A percentile compares a stretch with the other conserved stretches of the same genome.
phyloP scores from a whole-genome alignment of 2,113 vertebrate species.

The Rhizomys pruinosus region DNA sequence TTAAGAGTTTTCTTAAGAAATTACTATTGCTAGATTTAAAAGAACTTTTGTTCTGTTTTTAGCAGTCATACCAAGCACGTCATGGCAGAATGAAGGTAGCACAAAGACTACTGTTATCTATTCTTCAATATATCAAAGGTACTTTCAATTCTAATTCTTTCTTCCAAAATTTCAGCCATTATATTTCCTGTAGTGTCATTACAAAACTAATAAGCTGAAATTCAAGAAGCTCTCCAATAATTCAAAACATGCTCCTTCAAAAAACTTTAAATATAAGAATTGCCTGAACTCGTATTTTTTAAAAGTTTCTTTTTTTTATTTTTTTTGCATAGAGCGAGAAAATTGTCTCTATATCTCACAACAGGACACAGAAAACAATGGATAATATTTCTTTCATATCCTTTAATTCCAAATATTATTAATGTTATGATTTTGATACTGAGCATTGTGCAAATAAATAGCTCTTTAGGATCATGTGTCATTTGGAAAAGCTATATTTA shows the following conservation, averaged over 20 bases:
- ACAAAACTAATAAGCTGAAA: slow-evolving; percentile 2
- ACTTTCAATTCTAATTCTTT: slow-evolving; percentile 30
- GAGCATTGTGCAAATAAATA: slow-evolving; percentile 78
- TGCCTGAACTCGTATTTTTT: not conserved
- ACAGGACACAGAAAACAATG: not conserved
- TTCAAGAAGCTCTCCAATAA: not conserved
- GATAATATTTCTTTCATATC: slow-evolving; percentile 52
- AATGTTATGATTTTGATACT: slow-evolving; percentile 73
- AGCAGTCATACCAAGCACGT: slow-evolving; percentile 56
- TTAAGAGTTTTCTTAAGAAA: slow-evolving; percentile 61
- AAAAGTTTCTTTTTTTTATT: no score
- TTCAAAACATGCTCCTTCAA: slow-evolving; percentile 21
- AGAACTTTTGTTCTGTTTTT: slow-evolving; percentile 65
- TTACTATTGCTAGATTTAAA: slow-evolving; percentile 64
- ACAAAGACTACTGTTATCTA: not conserved
- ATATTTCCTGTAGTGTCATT: not conserved
- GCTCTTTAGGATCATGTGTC: slow-evolving; percentile 42
- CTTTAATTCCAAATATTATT: no score
- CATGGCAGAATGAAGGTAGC: slow-evolving; percentile 25
- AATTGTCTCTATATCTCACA: not conserved
- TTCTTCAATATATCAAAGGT: slow-evolving; percentile 40
- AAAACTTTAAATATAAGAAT: no score
- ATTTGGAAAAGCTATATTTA: slow-evolving; percentile 77
- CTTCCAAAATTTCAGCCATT: not conserved
- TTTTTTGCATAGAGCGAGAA: not conserved